Evolutionary conservation across 2,888 invertebrate species (phyloP).

Genomic region (Branchellion lobata): DNA sequence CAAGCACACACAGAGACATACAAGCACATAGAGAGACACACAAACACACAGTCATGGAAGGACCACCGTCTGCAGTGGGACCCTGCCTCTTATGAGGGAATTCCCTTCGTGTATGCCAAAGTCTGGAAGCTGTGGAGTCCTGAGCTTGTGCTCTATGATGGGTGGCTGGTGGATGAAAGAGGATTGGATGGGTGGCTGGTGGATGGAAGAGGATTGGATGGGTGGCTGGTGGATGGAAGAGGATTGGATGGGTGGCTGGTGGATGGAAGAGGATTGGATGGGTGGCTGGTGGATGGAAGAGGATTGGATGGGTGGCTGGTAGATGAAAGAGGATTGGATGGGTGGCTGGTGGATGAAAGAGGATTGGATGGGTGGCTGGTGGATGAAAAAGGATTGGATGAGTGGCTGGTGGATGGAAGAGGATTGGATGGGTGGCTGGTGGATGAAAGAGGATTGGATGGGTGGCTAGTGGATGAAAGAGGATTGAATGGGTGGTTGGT

Average conservation of each 20-base stretch:
- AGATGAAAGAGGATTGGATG: no score
- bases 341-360: no score
- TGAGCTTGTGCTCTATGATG: neutral
- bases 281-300: neutral
- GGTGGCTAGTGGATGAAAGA: neutral
- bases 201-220: neutral
- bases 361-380: no score
- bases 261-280: neutral
- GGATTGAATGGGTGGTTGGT: neutral
- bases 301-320: neutral
- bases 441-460: neutral
- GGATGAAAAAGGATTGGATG: no score
- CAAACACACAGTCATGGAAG: neutral
- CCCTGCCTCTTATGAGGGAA: neutral
- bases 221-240: conserved; percentile 4
- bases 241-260: neutral
- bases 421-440: no score
- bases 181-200: neutral
- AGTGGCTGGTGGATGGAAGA: no score
- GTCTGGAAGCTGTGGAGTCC: neutral
- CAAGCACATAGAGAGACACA: conserved; percentile 20
- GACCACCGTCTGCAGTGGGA: neutral
- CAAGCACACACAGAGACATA: conserved; percentile 35
- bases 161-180: neutral
- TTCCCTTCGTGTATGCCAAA: neutral